These are phyloP conservation scores for Philopotamus ludificatus DNA, from an alignment of 1,140 invertebrate species.

Conservation along the genomic window DNA sequence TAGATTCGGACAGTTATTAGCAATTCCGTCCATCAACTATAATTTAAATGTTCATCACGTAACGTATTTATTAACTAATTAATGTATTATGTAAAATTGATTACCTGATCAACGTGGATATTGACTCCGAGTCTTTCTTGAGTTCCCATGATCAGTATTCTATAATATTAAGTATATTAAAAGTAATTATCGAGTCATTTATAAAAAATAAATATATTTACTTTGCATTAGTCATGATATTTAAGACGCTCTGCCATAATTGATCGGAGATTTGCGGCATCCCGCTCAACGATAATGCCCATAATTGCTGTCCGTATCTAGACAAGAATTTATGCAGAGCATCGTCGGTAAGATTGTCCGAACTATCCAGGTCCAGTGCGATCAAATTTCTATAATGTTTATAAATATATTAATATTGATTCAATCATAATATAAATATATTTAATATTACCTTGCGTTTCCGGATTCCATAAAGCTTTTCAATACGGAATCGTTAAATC, in stretches of 20 bases:
- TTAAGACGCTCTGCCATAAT: slow-evolving; percentile 90
- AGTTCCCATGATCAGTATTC: slow-evolving; percentile 96
- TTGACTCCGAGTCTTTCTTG: slow-evolving; percentile 93
- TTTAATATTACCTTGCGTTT: slow-evolving; percentile 61
- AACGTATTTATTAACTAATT: neutral
- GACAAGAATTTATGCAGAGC: slow-evolving; percentile 88
- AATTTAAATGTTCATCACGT: neutral
- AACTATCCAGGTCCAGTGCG: slow-evolving; percentile 90
- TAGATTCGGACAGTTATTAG: slow-evolving; percentile 85
- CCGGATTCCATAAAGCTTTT: slow-evolving; percentile 88
- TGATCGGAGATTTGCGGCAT: slow-evolving; percentile 98
- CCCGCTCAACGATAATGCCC: slow-evolving; percentile 85
- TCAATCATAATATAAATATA: slow-evolving; percentile 4
- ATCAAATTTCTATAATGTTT: slow-evolving; percentile 65
- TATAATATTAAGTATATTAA: slow-evolving; percentile 57
- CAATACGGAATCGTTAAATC: slow-evolving; percentile 92
- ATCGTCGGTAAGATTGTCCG: slow-evolving; percentile 93
- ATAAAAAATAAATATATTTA: slow-evolving; percentile 46
- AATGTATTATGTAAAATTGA: neutral
- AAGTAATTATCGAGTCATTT: slow-evolving; percentile 10
- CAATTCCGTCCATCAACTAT: slow-evolving; percentile 95
- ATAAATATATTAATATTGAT: slow-evolving; percentile 2
- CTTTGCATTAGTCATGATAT: slow-evolving; percentile 87
- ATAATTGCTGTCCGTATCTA: slow-evolving; percentile 82
- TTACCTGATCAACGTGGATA: slow-evolving; percentile 84